A percentile compares a stretch with the other conserved stretches of the same genome.
Conservation (phyloP, 2,113 vertebrate species). For the Pycnonotus jocosus region DNA sequence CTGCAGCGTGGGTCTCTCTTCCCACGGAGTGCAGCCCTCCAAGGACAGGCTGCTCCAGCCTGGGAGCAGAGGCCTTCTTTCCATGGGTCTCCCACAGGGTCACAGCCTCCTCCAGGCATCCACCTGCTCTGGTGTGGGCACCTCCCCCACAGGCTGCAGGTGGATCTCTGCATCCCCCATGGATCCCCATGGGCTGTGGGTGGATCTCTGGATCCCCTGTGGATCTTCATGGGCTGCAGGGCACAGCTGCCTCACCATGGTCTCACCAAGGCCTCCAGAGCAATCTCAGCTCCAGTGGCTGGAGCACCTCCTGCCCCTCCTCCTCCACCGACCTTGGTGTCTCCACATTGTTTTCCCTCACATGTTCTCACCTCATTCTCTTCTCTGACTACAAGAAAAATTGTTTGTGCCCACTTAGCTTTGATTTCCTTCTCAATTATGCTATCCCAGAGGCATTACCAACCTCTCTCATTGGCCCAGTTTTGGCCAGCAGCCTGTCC, state of each 20-base stretch:
- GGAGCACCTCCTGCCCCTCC: not conserved
- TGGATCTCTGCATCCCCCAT: not conserved
- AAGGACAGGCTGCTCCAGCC: not conserved
- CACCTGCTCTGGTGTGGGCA: rapidly evolving
- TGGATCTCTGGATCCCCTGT: not conserved
- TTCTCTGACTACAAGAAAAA: not conserved
- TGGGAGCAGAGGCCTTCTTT: rapidly evolving
- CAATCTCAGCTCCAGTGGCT: rapidly evolving
- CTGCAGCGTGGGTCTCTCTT: rapidly evolving
- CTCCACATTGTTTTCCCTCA: not conserved
- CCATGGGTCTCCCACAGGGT: not conserved
- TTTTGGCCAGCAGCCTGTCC: not conserved
- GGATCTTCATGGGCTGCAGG: not conserved
- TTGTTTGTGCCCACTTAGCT: not conserved
- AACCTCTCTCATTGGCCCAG: not conserved
- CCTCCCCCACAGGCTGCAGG: not conserved
- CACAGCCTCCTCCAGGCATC: not conserved
- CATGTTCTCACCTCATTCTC: too few relatives aligned
- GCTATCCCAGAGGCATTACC: not conserved
- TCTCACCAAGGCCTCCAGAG: rapidly evolving
- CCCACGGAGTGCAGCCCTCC: not conserved
- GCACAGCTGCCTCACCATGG: not conserved
- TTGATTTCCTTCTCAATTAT: not conserved
- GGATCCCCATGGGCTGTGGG: not conserved
- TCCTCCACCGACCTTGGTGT: not conserved